phyloP scores from a whole-genome alignment of 2,888 invertebrate genomes.

The Zaprionus bogoriensis region DNA sequence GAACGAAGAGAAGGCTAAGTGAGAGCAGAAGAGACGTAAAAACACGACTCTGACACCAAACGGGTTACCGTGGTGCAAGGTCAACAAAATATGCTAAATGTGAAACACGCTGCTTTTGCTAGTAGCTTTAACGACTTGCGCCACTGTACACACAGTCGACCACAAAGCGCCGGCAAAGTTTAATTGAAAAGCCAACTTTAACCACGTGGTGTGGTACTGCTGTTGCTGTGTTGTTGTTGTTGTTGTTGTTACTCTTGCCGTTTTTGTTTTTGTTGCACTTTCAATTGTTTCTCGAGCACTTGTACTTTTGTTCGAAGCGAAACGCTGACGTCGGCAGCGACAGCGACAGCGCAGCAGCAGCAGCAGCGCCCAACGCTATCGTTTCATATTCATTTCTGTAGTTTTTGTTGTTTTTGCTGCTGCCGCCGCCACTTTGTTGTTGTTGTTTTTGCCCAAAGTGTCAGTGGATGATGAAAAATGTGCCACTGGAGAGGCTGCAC shows the following conservation, averaged over 20 bases:
- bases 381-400: not conserved
- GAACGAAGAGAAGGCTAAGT: conserved; percentile 43
- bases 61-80: conserved; percentile 33
- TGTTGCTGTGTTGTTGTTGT: conserved; percentile 13
- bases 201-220: conserved; percentile 61
- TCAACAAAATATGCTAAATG: not conserved
- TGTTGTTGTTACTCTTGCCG: conserved; percentile 1
- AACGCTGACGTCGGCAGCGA: conserved; percentile 19
- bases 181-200: conserved; percentile 72
- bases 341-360: not conserved
- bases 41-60: conserved; percentile 28
- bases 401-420: conserved; percentile 15
- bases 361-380: conserved; percentile 6
- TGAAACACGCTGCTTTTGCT: not conserved
- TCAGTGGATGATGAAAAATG: conserved; percentile 74
- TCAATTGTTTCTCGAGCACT: conserved; percentile 62
- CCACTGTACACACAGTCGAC: conserved; percentile 39
- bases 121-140: not conserved
- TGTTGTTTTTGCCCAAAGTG: conserved; percentile 42
- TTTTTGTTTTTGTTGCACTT: conserved; percentile 43
- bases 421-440: conserved; percentile 12
- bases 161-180: conserved; percentile 48
- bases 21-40: conserved; percentile 11
- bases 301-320: conserved; percentile 46
- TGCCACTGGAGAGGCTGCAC: conserved; percentile 64